Conservation (phyloP, 2,888 invertebrate genomes). For the Imbricaverruca yamaguchii region DNA sequence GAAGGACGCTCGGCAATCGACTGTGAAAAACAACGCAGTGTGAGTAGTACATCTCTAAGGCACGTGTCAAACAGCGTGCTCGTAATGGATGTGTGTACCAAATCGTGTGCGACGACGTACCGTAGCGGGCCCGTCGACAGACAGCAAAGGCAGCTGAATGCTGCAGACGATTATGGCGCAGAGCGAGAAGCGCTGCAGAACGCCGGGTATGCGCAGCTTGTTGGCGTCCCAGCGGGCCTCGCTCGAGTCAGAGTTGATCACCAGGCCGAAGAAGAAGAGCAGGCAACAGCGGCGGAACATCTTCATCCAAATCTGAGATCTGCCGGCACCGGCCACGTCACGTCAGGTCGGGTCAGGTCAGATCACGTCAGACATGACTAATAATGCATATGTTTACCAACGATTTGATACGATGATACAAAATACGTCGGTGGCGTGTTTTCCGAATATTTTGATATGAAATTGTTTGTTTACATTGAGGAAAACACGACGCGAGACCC, state of each 20-base stretch:
- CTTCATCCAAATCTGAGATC: not conserved
- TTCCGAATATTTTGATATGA: no score
- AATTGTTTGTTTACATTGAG: no score
- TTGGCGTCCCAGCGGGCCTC: constrained; percentile 54
- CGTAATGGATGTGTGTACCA: no score
- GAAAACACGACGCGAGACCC: no score
- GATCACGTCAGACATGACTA: not conserved
- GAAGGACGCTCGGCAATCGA: no score
- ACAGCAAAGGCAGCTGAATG: constrained; percentile 44
- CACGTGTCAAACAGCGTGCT: no score
- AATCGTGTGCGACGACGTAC: no score
- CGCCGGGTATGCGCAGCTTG: constrained; percentile 74
- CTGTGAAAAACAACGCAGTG: no score
- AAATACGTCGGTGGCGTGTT: no score
- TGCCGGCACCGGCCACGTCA: constrained; percentile 37
- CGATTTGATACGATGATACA: no score
- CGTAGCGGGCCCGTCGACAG: not conserved
- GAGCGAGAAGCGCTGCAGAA: constrained; percentile 79
- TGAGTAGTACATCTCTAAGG: no score
- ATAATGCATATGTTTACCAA: no score
- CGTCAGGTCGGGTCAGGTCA: not conserved
- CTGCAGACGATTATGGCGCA: constrained; percentile 69
- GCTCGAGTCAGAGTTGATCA: constrained; percentile 54
- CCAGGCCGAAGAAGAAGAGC: constrained; percentile 67
- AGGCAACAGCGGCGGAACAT: constrained; percentile 59